Percentiles rank a stretch among this genome's conserved stretches.
Evolutionary conservation across 2,113 vertebrate species (phyloP).

Genomic region (Thamnophis sirtalis): DNA sequence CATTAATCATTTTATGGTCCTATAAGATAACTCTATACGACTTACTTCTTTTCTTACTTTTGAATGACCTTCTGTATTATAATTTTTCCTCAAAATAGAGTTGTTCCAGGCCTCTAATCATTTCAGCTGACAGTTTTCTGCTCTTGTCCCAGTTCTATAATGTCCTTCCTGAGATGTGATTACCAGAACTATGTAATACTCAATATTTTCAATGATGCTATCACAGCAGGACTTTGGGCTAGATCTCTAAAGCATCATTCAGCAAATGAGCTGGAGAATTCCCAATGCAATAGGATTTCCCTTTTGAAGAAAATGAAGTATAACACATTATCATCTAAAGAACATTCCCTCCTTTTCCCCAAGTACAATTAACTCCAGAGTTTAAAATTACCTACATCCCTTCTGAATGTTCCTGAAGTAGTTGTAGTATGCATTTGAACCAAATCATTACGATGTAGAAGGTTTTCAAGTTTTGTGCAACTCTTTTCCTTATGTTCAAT

Average conservation of each 20-base stretch:
- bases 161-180: not conserved
- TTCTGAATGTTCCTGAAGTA: not conserved
- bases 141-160: not conserved
- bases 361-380: not conserved
- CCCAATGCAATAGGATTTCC: not conserved
- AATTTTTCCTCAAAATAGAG: not conserved
- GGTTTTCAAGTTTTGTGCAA: not conserved
- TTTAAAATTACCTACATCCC: not conserved
- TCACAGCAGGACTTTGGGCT: not conserved
- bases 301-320: not conserved
- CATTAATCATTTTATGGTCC: not conserved
- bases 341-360: not conserved
- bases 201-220: not conserved
- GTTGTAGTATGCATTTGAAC: not conserved
- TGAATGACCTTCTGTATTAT: not conserved
- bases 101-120: not conserved
- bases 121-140: not conserved
- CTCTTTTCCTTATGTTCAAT: not conserved
- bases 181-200: not conserved
- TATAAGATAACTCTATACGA: not conserved
- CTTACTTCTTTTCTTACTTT: not conserved
- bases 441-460: slow-evolving; percentile 9
- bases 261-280: not conserved
- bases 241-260: not conserved
- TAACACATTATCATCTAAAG: not conserved